These are phyloP conservation scores for Mizuhopecten yessoensis DNA, from an alignment of 1,140 invertebrate genomes.

Conservation along the genomic window DNA sequence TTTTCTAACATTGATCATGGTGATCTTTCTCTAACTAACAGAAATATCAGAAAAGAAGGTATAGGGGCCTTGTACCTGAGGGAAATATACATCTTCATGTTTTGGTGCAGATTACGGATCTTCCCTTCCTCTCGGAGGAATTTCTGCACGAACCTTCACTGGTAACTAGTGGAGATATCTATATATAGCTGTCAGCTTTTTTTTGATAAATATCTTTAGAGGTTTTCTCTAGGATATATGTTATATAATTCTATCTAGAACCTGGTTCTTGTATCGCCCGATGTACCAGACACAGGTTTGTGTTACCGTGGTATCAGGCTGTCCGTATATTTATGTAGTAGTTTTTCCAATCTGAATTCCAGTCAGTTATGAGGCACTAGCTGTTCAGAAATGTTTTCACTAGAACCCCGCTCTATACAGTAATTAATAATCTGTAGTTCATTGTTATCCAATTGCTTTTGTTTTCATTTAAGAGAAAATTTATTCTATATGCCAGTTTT, in stretches of 20 bases:
- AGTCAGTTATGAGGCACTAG: neutral
- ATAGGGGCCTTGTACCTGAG: neutral
- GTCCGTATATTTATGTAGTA: neutral
- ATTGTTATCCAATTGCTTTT: no score
- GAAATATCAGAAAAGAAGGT: neutral
- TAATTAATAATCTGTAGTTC: no score
- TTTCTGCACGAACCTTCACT: neutral
- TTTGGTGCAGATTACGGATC: neutral
- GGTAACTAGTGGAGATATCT: neutral
- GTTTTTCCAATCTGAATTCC: neutral
- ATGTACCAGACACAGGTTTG: neutral
- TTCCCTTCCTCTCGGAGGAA: neutral
- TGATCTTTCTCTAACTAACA: slow-evolving; percentile 8
- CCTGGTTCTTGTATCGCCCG: neutral
- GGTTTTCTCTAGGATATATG: neutral
- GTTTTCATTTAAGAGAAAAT: no score
- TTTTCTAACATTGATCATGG: slow-evolving; percentile 20
- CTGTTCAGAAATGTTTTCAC: no score
- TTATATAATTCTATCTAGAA: neutral
- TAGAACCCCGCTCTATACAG: no score
- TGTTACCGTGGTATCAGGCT: neutral
- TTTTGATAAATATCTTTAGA: slow-evolving; percentile 22
- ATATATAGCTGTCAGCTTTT: slow-evolving; percentile 7
- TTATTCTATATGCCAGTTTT: no score
- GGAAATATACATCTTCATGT: neutral